Evolutionary conservation across 2,113 vertebrate species (phyloP).

Genomic region (Dinomys branickii): DNA sequence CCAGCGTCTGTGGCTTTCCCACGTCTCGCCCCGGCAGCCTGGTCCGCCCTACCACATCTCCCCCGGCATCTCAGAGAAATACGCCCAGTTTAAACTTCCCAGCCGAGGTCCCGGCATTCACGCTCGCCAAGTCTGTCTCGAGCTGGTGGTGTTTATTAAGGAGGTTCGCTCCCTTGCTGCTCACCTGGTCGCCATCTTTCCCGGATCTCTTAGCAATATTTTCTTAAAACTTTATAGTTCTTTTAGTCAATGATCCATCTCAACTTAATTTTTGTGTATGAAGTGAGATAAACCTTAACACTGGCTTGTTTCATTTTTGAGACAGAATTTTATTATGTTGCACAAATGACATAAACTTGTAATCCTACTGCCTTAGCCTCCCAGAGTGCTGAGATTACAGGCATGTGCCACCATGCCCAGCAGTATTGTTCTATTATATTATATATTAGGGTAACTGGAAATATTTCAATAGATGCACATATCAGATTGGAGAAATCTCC

Average conservation of each 20-base stretch:
- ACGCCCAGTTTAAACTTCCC: too few species aligned
- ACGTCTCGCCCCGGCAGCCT: too few species aligned
- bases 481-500: background rate
- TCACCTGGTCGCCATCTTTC: too few species aligned
- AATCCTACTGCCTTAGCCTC: background rate
- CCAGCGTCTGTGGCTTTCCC: too few species aligned
- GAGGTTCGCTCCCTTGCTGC: too few species aligned
- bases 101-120: too few species aligned
- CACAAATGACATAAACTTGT: background rate
- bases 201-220: too few species aligned
- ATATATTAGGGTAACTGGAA: background rate
- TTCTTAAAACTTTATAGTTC: background rate
- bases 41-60: too few species aligned
- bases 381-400: background rate
- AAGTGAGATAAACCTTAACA: background rate
- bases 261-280: background rate
- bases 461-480: background rate
- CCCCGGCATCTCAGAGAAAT: too few species aligned
- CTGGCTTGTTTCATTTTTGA: background rate
- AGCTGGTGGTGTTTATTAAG: too few species aligned
- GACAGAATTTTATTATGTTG: background rate
- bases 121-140: too few species aligned
- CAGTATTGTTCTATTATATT: background rate
- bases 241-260: background rate
- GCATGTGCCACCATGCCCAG: background rate